Evolutionary conservation across 2,888 invertebrate genomes (phyloP).

Genomic region (Morpho helenor): DNA sequence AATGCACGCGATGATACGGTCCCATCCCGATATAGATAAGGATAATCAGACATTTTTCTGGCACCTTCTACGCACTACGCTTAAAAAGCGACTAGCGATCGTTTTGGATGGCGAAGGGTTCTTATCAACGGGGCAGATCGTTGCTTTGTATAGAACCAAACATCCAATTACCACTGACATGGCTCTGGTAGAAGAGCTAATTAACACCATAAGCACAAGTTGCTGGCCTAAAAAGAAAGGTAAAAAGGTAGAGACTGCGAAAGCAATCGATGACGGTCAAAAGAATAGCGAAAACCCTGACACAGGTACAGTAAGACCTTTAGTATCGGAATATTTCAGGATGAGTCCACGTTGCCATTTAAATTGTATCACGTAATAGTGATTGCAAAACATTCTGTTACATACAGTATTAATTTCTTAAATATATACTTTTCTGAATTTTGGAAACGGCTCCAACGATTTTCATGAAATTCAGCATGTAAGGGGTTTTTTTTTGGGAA

Average conservation of each 20-base stretch:
- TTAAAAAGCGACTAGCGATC: conserved; percentile 31
- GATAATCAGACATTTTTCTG: conserved; percentile 9
- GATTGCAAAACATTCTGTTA: conserved; percentile 2
- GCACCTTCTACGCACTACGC: conserved; percentile 19
- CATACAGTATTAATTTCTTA: background rate
- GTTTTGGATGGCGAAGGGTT: conserved; percentile 24
- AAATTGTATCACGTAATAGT: background rate
- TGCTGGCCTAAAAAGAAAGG: conserved; percentile 9
- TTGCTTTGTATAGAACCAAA: conserved; percentile 29
- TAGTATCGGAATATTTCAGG: background rate
- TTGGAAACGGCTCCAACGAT: too few relatives aligned
- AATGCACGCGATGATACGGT: conserved; percentile 14
- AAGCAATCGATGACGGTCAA: background rate
- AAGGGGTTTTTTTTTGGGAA: too few relatives aligned
- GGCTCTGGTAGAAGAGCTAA: conserved; percentile 26
- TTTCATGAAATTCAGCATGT: too few relatives aligned
- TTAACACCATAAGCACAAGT: conserved; percentile 26
- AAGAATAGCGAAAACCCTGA: conserved; percentile 8
- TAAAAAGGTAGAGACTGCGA: background rate
- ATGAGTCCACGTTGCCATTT: background rate
- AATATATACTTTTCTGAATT: too few relatives aligned
- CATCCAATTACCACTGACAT: conserved; percentile 31
- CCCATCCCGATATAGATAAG: background rate
- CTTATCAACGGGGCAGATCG: conserved; percentile 20
- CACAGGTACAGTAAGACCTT: conserved; percentile 9